Evolutionary conservation across 2,797 vertebrate species (phyloP).

Genomic region (Avahi laniger): DNA sequence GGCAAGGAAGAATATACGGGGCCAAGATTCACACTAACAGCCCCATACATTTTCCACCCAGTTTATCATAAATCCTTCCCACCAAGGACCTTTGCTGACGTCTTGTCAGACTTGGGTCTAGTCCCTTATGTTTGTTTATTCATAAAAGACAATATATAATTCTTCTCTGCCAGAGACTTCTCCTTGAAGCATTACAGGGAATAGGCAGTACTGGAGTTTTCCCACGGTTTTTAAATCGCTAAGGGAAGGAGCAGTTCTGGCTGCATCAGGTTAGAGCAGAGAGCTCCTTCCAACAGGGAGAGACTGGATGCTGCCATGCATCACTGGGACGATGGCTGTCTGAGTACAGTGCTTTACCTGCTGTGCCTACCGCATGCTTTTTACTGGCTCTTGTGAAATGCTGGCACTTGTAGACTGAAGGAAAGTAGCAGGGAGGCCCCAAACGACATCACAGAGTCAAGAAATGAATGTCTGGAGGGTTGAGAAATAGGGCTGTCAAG

Average conservation of each 20-base stretch:
- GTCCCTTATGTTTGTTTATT: slow-evolving; percentile 30
- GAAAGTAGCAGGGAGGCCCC: neutral
- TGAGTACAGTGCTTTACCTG: neutral
- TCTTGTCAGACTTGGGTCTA: neutral
- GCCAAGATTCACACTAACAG: neutral
- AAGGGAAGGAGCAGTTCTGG: neutral
- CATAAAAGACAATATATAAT: neutral
- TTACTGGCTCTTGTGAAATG: neutral
- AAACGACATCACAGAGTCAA: neutral
- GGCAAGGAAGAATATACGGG: neutral
- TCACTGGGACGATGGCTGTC: neutral
- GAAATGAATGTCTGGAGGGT: neutral
- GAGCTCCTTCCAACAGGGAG: neutral
- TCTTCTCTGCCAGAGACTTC: neutral
- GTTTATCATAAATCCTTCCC: slow-evolving; percentile 7
- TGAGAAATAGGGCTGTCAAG: neutral
- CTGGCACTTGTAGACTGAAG: neutral
- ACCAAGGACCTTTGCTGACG: neutral
- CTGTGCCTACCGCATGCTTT: neutral
- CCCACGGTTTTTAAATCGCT: neutral
- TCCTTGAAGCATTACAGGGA: neutral
- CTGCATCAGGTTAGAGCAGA: neutral
- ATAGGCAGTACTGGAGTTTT: neutral
- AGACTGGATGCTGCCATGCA: neutral
- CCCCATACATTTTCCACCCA: neutral